Percentiles rank a stretch among this genome's conserved stretches.
Evolutionary conservation across 2,113 vertebrate genomes (phyloP).

Genomic region (Tricholaema leucomelas): DNA sequence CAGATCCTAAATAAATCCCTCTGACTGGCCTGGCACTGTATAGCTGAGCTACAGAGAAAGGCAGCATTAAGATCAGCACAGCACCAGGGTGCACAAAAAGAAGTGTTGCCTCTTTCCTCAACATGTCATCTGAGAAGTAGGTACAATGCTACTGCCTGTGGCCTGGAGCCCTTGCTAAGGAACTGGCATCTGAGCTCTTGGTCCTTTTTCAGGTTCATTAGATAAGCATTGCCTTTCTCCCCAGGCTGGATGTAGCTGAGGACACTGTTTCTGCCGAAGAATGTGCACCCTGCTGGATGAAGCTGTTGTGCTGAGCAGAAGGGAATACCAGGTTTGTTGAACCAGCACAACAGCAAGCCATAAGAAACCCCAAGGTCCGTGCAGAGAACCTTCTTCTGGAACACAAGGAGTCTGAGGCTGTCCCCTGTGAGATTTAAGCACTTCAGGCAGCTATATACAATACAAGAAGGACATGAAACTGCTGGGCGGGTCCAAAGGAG

Average conservation of each 20-base stretch:
- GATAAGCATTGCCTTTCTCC: background rate
- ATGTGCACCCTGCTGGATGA: background rate
- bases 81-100: fast-evolving
- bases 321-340: background rate
- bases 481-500: no score
- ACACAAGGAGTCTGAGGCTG: background rate
- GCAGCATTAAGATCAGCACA: fast-evolving
- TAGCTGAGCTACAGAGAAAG: background rate
- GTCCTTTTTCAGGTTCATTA: background rate
- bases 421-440: background rate
- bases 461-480: no score
- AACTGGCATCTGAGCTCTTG: background rate
- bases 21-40: background rate
- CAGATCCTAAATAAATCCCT: background rate
- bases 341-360: background rate
- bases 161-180: background rate
- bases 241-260: fast-evolving
- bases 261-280: background rate
- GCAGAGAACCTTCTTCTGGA: background rate
- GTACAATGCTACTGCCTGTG: fast-evolving
- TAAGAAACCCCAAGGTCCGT: background rate
- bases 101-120: fast-evolving
- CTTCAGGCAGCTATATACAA: background rate
- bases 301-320: background rate
- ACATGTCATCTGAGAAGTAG: fast-evolving